Evolutionary conservation across 1,140 invertebrate genomes (phyloP).

Genomic region (Atopsyche davidsoni): DNA sequence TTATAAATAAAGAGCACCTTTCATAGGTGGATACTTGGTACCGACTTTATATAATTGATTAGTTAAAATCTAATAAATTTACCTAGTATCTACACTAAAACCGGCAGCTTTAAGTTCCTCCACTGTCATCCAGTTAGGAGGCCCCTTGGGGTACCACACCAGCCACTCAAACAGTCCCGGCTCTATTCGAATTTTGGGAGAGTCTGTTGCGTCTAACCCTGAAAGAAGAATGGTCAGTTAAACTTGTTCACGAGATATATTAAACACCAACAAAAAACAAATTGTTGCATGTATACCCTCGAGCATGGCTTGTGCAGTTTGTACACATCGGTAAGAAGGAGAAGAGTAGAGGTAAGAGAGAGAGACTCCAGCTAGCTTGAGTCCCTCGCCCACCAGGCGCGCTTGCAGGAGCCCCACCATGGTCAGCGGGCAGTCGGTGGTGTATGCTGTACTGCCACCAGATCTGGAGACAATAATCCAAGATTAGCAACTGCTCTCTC

Average conservation of each 20-base stretch:
- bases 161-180: slow-evolving; percentile 90
- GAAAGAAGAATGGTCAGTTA: too few species aligned
- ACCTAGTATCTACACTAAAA: slow-evolving; percentile 65
- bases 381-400: slow-evolving; percentile 67
- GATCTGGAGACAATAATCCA: slow-evolving; percentile 29
- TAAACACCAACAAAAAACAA: slow-evolving; percentile 11
- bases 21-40: too few species aligned
- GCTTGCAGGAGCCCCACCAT: slow-evolving; percentile 72
- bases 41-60: too few species aligned
- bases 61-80: too few species aligned
- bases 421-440: slow-evolving; percentile 80
- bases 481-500: not conserved
- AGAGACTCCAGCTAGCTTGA: slow-evolving; percentile 59
- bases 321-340: slow-evolving; percentile 83
- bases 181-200: slow-evolving; percentile 67
- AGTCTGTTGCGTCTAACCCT: slow-evolving; percentile 45
- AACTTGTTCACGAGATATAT: too few species aligned
- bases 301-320: slow-evolving; percentile 72
- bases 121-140: slow-evolving; percentile 73
- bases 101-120: slow-evolving; percentile 67
- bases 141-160: slow-evolving; percentile 76
- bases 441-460: slow-evolving; percentile 39
- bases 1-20: too few species aligned
- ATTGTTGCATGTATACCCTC: too few species aligned
- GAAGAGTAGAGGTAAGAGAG: slow-evolving; percentile 77